phyloP scores from a whole-genome alignment of 2,113 vertebrate species.

The Plecturocebus donacophilus region DNA sequence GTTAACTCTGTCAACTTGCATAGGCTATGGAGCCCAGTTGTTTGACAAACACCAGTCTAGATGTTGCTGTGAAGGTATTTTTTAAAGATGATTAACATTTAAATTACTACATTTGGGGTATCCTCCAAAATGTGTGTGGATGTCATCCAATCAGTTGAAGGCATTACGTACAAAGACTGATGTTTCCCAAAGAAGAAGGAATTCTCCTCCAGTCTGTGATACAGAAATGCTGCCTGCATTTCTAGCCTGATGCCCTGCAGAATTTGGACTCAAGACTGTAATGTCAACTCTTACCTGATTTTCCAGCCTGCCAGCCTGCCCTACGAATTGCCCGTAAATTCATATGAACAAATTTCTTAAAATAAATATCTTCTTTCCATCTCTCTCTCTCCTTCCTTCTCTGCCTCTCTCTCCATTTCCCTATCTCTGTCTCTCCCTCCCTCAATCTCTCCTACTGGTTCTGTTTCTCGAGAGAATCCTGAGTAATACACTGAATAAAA shows the following conservation, averaged over 20 bases:
- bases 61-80: background rate
- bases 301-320: background rate
- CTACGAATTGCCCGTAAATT: background rate
- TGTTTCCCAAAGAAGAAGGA: background rate
- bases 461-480: background rate
- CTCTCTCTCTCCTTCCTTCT: background rate
- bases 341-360: background rate
- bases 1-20: background rate
- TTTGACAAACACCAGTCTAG: background rate
- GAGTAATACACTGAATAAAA: background rate
- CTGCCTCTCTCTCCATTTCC: background rate
- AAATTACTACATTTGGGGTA: background rate
- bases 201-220: background rate
- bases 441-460: background rate
- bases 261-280: background rate
- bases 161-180: background rate
- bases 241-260: background rate
- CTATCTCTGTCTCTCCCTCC: background rate
- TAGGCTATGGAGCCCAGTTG: background rate
- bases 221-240: background rate
- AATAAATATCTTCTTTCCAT: background rate
- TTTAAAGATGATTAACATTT: background rate
- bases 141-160: slow-evolving; percentile 5
- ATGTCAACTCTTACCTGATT: background rate
- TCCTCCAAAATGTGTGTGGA: background rate